These are phyloP conservation scores for Pyrgilauda ruficollis DNA, from an alignment of 2,113 vertebrate genomes.

Conservation along the genomic window DNA sequence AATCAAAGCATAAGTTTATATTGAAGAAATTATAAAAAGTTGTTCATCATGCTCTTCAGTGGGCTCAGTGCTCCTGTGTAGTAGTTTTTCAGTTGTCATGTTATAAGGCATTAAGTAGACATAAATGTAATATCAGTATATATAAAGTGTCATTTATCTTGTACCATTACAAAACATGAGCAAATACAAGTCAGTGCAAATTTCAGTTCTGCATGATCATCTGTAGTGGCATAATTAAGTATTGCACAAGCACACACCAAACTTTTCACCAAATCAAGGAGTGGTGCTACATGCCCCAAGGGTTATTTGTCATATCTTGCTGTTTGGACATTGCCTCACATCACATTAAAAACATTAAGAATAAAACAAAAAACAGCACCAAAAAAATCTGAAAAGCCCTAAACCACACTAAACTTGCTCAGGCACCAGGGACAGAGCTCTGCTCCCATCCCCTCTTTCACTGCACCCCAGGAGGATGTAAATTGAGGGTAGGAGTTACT, in stretches of 20 bases:
- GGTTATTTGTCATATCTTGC: background rate
- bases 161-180: background rate
- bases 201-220: background rate
- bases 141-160: background rate
- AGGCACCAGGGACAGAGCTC: background rate
- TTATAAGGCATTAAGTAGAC: background rate
- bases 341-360: background rate
- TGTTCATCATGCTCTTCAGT: background rate
- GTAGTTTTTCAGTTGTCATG: background rate
- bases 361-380: background rate
- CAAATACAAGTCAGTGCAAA: conserved; percentile 28
- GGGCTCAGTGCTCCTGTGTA: background rate
- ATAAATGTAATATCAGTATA: background rate
- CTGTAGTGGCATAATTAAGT: background rate
- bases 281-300: background rate
- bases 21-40: background rate
- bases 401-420: background rate
- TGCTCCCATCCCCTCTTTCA: background rate
- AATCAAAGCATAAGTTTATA: background rate
- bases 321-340: background rate
- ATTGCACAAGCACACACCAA: conserved; percentile 15
- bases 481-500: background rate
- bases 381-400: background rate
- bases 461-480: background rate
- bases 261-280: conserved; percentile 13